Conservation (phyloP, 2,797 vertebrate genomes). For the Phrynocephalus guinanensis region DNA sequence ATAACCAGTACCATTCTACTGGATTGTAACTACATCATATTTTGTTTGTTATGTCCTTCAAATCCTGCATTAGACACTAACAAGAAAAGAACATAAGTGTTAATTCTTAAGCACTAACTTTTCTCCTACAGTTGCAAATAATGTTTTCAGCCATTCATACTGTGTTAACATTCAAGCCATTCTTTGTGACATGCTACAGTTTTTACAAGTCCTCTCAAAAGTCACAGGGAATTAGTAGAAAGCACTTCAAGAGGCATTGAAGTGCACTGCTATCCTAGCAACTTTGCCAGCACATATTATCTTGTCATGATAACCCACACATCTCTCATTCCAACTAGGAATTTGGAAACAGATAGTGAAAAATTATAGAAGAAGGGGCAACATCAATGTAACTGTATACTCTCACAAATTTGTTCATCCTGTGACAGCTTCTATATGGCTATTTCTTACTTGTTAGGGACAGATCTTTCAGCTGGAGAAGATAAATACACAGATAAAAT, state of each 20-base stretch:
- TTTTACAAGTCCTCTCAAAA: neutral
- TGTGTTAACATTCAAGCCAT: neutral
- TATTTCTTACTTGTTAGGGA: neutral
- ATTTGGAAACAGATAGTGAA: neutral
- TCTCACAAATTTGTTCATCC: neutral
- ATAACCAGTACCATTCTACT: constrained; percentile 46
- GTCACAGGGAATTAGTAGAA: neutral
- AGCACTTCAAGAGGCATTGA: neutral
- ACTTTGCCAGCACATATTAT: neutral
- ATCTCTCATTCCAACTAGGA: no score
- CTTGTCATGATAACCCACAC: neutral
- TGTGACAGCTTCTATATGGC: neutral
- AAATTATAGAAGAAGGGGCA: neutral
- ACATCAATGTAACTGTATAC: neutral
- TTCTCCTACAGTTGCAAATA: constrained; percentile 5
- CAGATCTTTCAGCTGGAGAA: neutral
- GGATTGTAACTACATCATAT: constrained; percentile 61
- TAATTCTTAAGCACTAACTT: neutral
- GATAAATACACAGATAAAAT: neutral
- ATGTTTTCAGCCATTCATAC: constrained; percentile 2
- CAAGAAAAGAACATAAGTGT: constrained; percentile 16
- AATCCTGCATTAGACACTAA: constrained; percentile 36
- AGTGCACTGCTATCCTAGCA: neutral
- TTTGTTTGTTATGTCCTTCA: constrained; percentile 37
- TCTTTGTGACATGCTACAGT: neutral